Conservation (phyloP, 2,797 vertebrate genomes). For the Macropodus opercularis region DNA sequence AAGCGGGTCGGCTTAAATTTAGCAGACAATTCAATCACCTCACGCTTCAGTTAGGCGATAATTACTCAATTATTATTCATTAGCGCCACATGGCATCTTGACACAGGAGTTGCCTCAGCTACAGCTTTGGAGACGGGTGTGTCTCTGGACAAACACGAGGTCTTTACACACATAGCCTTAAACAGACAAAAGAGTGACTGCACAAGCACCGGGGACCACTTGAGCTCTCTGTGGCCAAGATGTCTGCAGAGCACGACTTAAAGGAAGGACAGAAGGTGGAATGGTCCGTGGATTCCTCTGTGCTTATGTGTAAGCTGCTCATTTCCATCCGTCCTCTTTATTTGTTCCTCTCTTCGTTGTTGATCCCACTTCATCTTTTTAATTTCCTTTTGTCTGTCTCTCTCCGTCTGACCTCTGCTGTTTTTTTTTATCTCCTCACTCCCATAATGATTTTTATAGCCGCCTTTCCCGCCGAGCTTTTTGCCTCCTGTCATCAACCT, state of each 20-base stretch:
- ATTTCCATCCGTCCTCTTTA: not conserved
- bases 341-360: slow-evolving; percentile 20
- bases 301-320: too few species aligned
- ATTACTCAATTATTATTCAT: too few species aligned
- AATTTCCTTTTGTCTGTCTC: slow-evolving; percentile 61
- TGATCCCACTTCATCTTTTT: slow-evolving; percentile 56
- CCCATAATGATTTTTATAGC: slow-evolving; percentile 5
- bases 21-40: too few species aligned
- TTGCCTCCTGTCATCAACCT: slow-evolving; percentile 27
- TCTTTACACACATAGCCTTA: not conserved
- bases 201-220: too few species aligned
- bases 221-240: too few species aligned
- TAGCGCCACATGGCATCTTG: slow-evolving; percentile 34
- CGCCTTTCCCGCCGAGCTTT: slow-evolving; percentile 8
- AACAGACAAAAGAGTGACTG: slow-evolving; percentile 3
- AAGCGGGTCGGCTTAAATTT: too few species aligned
- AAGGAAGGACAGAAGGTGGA: too few species aligned
- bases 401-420: slow-evolving; percentile 31
- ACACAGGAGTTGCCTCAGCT: slow-evolving; percentile 12
- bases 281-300: too few species aligned
- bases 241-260: too few species aligned
- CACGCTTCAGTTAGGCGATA: too few species aligned
- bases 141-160: slow-evolving; percentile 21
- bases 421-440: slow-evolving; percentile 23
- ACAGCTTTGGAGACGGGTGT: slow-evolving; percentile 20